These are phyloP conservation scores for Melipona bicolor DNA, from an alignment of 2,888 invertebrate species.

Conservation along the genomic window DNA sequence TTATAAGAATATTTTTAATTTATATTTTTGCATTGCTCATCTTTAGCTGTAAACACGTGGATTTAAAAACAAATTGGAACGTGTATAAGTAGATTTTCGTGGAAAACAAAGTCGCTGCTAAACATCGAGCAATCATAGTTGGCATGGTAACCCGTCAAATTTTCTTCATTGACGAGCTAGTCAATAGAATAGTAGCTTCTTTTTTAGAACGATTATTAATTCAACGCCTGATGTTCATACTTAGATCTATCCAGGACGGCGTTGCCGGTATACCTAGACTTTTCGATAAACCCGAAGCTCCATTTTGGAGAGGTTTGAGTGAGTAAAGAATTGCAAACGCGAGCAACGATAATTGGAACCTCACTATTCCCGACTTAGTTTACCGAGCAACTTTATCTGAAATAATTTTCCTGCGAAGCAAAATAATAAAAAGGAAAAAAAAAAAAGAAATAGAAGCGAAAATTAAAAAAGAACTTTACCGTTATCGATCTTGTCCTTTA, in stretches of 20 bases:
- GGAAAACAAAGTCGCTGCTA: not conserved
- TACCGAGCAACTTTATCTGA: no score
- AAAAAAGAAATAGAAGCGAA: not conserved
- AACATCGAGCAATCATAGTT: slow-evolving; percentile 28
- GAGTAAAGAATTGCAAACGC: slow-evolving; percentile 2
- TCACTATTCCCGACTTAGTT: not conserved
- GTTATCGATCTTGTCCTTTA: not conserved
- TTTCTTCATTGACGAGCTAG: not conserved
- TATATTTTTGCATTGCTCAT: not conserved
- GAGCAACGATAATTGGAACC: not conserved
- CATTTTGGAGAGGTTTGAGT: slow-evolving; percentile 35
- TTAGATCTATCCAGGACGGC: not conserved
- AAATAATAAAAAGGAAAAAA: not conserved
- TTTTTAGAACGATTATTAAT: not conserved
- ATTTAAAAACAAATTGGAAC: not conserved
- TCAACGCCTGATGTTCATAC: slow-evolving; percentile 12
- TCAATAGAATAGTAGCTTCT: not conserved
- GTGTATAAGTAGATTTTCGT: not conserved
- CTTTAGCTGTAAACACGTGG: not conserved
- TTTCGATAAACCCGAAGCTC: not conserved
- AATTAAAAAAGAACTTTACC: no score
- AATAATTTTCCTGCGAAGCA: not conserved
- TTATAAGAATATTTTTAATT: not conserved
- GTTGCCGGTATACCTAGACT: not conserved
- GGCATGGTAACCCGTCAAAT: slow-evolving; percentile 26